Conservation (phyloP, 2,797 vertebrate genomes). For the Phrynocephalus forsythii region DNA sequence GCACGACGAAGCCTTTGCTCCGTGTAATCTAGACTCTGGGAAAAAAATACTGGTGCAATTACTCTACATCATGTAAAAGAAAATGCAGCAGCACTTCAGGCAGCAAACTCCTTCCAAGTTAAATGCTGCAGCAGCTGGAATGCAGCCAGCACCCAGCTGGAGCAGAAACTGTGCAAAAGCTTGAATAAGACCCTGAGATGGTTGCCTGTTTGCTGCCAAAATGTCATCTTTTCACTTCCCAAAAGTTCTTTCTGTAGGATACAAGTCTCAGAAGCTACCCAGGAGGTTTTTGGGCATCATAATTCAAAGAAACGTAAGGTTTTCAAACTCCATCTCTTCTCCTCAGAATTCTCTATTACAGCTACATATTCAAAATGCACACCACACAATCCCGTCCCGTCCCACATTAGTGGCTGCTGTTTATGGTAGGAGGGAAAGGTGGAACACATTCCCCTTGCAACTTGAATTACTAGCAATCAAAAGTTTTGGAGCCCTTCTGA, state of each 20-base stretch:
- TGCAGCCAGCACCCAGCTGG: background rate
- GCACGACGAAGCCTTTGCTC: background rate
- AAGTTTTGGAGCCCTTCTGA: too few relatives aligned
- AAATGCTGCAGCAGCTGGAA: slow-evolving; percentile 23
- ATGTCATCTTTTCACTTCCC: background rate
- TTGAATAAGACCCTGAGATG: background rate
- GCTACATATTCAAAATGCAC: background rate
- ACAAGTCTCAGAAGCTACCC: background rate
- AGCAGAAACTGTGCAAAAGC: slow-evolving; percentile 1
- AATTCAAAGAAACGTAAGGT: background rate
- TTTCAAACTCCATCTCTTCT: background rate
- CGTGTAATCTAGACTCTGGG: background rate
- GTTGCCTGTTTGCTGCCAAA: background rate
- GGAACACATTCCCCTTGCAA: too few relatives aligned
- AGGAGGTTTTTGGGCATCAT: background rate
- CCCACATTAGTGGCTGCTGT: background rate
- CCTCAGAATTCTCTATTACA: too few relatives aligned
- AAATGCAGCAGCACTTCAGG: background rate
- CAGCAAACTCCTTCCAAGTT: background rate
- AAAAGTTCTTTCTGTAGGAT: too few relatives aligned
- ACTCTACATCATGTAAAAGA: background rate
- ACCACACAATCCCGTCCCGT: background rate
- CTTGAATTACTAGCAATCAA: background rate
- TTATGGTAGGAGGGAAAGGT: background rate
- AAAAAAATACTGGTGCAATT: slow-evolving; percentile 11